Conservation (phyloP, 35 echinoderm and acorn worm species). For the Anneissia japonica region DNA sequence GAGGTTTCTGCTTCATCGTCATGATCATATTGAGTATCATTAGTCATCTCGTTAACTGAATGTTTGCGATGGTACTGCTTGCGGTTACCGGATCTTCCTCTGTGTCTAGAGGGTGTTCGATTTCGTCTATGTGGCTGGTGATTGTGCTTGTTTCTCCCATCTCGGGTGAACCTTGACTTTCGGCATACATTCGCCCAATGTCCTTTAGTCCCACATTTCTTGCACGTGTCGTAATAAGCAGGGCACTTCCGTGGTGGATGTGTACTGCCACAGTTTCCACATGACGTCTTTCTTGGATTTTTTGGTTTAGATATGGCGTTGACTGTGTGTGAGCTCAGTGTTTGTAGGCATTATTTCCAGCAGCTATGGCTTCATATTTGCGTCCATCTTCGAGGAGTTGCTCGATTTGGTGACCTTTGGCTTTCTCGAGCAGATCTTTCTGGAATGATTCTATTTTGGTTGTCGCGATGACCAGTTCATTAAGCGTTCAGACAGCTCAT, state of each 20-base stretch:
- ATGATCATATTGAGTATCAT: too few species aligned
- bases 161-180: neutral
- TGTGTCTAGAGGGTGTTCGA: too few species aligned
- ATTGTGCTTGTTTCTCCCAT: too few species aligned
- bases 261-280: conserved; percentile 39
- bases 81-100: too few species aligned
- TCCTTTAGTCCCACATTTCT: conserved; percentile 38
- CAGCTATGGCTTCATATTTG: conserved; percentile 43
- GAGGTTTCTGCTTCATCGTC: too few species aligned
- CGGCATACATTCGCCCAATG: conserved; percentile 34
- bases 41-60: too few species aligned
- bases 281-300: neutral
- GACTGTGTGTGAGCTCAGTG: neutral
- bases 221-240: conserved; percentile 51
- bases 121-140: too few species aligned
- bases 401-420: conserved; percentile 30
- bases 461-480: neutral
- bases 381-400: conserved; percentile 43
- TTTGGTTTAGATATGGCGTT: neutral
- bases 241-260: conserved; percentile 63
- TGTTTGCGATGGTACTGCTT: too few species aligned
- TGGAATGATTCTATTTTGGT: neutral
- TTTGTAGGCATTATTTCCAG: conserved; percentile 25
- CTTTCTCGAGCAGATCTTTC: too few species aligned
- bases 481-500: conserved; percentile 23